Percentiles rank a stretch among this genome's conserved stretches.
Evolutionary conservation across 2,888 invertebrate genomes (phyloP).

Genomic region (Pterostichus madidus): DNA sequence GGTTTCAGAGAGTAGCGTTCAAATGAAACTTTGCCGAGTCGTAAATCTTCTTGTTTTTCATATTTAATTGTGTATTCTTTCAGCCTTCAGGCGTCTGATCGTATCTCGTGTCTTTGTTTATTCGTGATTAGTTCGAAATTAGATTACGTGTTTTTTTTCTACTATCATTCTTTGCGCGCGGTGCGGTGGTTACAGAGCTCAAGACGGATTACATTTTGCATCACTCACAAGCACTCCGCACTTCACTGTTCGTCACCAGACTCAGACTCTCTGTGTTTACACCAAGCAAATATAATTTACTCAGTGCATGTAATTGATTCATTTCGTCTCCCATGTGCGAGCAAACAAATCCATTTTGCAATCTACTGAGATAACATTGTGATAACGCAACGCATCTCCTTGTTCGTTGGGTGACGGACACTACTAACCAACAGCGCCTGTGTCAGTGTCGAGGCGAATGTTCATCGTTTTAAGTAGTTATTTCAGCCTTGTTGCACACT

Average conservation of each 20-base stretch:
- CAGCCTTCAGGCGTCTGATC: constrained; percentile 41
- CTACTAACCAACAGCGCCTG: background rate
- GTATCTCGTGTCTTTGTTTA: constrained; percentile 52
- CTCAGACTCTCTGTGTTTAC: constrained; percentile 31
- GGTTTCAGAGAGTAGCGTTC: constrained; percentile 51
- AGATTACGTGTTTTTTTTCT: constrained; percentile 52
- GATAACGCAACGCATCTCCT: constrained; percentile 46
- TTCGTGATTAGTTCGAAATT: constrained; percentile 58
- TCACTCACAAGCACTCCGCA: constrained; percentile 7
- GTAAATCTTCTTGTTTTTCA: constrained; percentile 60
- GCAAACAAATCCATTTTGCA: constrained; percentile 39
- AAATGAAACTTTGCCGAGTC: constrained; percentile 54
- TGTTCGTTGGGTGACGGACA: constrained; percentile 11
- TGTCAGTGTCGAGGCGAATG: background rate
- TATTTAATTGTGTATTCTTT: constrained; percentile 57
- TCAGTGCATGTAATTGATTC: constrained; percentile 50
- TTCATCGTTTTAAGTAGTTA: constrained; percentile 6
- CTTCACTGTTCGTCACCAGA: background rate
- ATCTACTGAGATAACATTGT: constrained; percentile 12
- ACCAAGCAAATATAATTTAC: constrained; percentile 49
- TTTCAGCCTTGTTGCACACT: constrained; percentile 1
- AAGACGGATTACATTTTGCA: constrained; percentile 37
- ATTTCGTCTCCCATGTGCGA: constrained; percentile 9
- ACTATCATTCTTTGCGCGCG: constrained; percentile 6
- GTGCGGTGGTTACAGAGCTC: background rate